These are phyloP conservation scores for Saguinus imperator DNA, from an alignment of 2,113 vertebrate species.

Conservation along the genomic window DNA sequence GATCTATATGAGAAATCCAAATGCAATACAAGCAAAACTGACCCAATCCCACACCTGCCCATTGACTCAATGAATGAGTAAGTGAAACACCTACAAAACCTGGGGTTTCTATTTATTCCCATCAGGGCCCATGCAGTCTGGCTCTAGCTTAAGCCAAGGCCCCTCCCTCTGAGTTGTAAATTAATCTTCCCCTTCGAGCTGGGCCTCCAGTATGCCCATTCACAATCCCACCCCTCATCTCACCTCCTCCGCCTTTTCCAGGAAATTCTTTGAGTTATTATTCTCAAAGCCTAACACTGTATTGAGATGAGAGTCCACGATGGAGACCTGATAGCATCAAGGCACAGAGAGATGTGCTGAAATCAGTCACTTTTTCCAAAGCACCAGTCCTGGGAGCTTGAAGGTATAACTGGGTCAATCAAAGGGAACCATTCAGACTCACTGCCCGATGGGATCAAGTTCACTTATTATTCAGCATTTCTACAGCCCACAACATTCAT, in stretches of 20 bases:
- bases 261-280: conserved; percentile 40
- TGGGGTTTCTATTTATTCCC: conserved; percentile 5
- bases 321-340: not conserved
- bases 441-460: conserved; percentile 46
- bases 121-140: not conserved
- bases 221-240: not conserved
- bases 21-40: not conserved
- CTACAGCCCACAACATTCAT: conserved; percentile 30
- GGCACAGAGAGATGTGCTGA: not conserved
- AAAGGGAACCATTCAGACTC: conserved; percentile 63
- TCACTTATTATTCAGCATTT: conserved; percentile 75
- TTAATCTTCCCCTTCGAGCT: conserved; percentile 33
- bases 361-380: conserved; percentile 41
- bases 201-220: not conserved
- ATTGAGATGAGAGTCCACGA: not conserved
- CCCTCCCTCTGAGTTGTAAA: not conserved
- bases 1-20: conserved; percentile 48
- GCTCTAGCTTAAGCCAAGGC: not conserved
- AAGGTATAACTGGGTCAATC: conserved; percentile 36
- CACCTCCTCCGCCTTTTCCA: not conserved
- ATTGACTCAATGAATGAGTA: not conserved
- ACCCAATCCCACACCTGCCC: not conserved
- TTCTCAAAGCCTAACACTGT: conserved; percentile 25
- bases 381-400: not conserved
- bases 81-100: conserved; percentile 2